These are phyloP conservation scores for Nemapogon koenigi DNA, from an alignment of 2,888 invertebrate species.

Conservation along the genomic window DNA sequence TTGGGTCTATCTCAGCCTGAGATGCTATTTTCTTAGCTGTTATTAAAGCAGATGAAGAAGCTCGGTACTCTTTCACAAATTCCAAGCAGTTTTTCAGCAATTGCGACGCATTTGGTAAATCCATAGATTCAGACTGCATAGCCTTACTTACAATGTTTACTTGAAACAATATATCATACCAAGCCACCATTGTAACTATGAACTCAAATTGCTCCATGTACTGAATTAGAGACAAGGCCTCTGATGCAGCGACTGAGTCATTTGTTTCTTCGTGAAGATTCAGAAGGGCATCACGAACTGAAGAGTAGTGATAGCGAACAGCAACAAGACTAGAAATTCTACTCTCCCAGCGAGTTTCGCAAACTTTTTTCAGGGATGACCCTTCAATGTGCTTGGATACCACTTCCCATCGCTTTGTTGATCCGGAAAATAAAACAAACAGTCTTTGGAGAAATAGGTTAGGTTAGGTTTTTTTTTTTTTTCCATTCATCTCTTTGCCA, in stretches of 20 bases:
- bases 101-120: slow-evolving; percentile 11
- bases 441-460: slow-evolving; percentile 10
- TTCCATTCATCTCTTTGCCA: too few species aligned
- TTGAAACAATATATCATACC: slow-evolving; percentile 16
- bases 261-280: slow-evolving; percentile 12
- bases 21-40: slow-evolving; percentile 15
- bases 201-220: slow-evolving; percentile 15
- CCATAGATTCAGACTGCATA: slow-evolving; percentile 15
- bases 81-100: slow-evolving; percentile 15
- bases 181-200: slow-evolving; percentile 15
- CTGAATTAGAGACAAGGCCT: slow-evolving; percentile 13
- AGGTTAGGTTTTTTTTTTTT: too few species aligned
- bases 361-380: slow-evolving; percentile 12
- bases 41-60: slow-evolving; percentile 2
- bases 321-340: slow-evolving; percentile 14
- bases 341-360: slow-evolving; percentile 15
- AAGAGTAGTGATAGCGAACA: slow-evolving; percentile 11
- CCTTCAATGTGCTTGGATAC: slow-evolving; percentile 13
- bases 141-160: slow-evolving; percentile 16
- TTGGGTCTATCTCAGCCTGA: slow-evolving; percentile 1
- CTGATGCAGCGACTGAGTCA: slow-evolving; percentile 12
- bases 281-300: slow-evolving; percentile 12
- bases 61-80: slow-evolving; percentile 12
- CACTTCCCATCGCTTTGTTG: slow-evolving; percentile 14
- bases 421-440: slow-evolving; percentile 12